Evolutionary conservation across 2,888 invertebrate species (phyloP).

Genomic region (Mesopsocus fuscifrons): DNA sequence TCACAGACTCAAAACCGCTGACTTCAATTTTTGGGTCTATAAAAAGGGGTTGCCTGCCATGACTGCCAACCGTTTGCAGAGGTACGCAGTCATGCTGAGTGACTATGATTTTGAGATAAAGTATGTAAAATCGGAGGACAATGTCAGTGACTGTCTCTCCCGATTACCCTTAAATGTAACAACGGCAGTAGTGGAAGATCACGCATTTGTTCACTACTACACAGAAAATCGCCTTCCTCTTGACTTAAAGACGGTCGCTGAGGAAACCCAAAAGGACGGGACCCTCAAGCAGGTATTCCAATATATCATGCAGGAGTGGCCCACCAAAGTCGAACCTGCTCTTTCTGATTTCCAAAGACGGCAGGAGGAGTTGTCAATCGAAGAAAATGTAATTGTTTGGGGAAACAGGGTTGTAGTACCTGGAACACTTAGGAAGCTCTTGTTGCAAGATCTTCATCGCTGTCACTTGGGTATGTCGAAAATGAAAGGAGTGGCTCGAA

Average conservation of each 20-base stretch:
- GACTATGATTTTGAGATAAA: conserved; percentile 16
- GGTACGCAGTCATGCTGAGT: conserved; percentile 17
- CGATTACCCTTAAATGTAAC: not conserved
- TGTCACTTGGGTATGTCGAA: not conserved
- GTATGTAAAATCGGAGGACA: conserved; percentile 6
- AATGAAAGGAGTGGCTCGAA: not conserved
- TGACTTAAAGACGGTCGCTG: too few species aligned
- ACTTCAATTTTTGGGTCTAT: not conserved
- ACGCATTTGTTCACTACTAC: too few species aligned
- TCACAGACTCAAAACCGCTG: conserved; percentile 21
- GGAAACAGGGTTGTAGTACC: not conserved
- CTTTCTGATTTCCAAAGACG: too few species aligned
- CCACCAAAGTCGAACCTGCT: too few species aligned
- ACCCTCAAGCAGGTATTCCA: not conserved
- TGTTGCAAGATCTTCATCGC: not conserved
- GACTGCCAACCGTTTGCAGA: conserved; percentile 12
- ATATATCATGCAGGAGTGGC: not conserved
- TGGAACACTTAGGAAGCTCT: not conserved
- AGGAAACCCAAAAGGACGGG: too few species aligned
- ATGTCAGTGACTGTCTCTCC: not conserved
- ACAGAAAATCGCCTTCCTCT: too few species aligned
- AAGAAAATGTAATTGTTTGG: not conserved
- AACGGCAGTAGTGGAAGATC: not conserved
- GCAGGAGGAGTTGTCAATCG: not conserved
- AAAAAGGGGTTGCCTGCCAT: not conserved